These are phyloP conservation scores for Drosophila busckii DNA, from an alignment of 1,140 invertebrate species.

Conservation along the genomic window DNA sequence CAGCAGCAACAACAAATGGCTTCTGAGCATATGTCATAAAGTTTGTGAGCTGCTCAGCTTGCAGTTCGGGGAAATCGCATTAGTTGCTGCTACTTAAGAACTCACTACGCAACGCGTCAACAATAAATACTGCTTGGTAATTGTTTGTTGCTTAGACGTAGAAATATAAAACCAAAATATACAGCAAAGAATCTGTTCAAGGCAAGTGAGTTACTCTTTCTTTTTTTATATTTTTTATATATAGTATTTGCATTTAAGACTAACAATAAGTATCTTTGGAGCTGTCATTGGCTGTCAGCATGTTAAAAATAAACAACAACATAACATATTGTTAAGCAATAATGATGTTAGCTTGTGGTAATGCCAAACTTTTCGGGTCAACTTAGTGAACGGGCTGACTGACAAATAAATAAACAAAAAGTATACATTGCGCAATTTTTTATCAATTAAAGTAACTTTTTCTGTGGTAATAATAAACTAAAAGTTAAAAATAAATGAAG, in stretches of 20 bases:
- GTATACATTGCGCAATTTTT: no score
- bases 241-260: no score
- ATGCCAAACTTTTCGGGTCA: constrained; percentile 18
- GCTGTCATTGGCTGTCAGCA: constrained; percentile 21
- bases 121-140: constrained; percentile 37
- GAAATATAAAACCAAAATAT: constrained; percentile 9
- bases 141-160: constrained; percentile 24
- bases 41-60: constrained; percentile 15
- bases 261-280: no score
- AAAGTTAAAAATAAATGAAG: no score
- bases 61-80: constrained; percentile 37
- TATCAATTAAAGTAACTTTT: no score
- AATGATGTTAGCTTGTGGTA: constrained; percentile 7
- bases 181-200: constrained; percentile 14
- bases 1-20: constrained; percentile 10
- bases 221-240: neutral
- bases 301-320: constrained; percentile 40
- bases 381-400: constrained; percentile 18
- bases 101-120: constrained; percentile 30
- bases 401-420: neutral
- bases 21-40: constrained; percentile 36
- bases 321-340: constrained; percentile 15
- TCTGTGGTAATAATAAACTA: no score
- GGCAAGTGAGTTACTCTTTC: constrained; percentile 10
- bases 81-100: constrained; percentile 40